Conservation (phyloP, 2,888 invertebrate species). For the Blomia tropicalis region DNA sequence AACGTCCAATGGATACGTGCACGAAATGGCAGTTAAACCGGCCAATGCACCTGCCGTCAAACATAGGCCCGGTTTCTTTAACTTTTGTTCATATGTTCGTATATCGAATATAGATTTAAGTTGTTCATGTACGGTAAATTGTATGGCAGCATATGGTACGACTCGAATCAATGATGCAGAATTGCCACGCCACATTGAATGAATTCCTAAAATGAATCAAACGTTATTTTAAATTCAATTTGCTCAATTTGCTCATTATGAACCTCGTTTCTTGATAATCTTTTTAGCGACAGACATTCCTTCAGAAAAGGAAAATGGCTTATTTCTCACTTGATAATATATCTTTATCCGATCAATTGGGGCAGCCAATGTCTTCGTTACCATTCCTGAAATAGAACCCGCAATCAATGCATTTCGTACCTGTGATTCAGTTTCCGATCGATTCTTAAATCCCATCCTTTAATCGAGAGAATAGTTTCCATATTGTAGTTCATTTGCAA, state of each 20-base stretch:
- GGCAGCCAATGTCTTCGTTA: not conserved
- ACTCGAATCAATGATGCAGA: not conserved
- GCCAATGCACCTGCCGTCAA: not conserved
- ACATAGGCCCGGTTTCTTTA: not conserved
- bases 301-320: not conserved
- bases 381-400: slow-evolving; percentile 1
- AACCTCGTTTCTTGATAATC: not conserved
- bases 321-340: not conserved
- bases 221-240: not conserved
- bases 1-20: slow-evolving; percentile 2
- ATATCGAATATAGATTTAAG: slow-evolving; percentile 67
- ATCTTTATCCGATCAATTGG: not conserved
- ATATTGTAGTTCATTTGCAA: too few species aligned
- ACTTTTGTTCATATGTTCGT: slow-evolving; percentile 61
- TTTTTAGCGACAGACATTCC: not conserved
- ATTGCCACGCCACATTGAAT: not conserved
- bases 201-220: not conserved
- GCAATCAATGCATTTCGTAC: not conserved
- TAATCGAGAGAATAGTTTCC: too few species aligned
- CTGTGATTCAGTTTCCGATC: too few species aligned
- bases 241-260: not conserved
- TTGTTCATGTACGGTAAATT: slow-evolving; percentile 44
- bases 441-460: too few species aligned
- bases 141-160: not conserved
- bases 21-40: not conserved